These are phyloP conservation scores for Nothocercus julius DNA, from an alignment of 2,113 vertebrate genomes.

Conservation along the genomic window DNA sequence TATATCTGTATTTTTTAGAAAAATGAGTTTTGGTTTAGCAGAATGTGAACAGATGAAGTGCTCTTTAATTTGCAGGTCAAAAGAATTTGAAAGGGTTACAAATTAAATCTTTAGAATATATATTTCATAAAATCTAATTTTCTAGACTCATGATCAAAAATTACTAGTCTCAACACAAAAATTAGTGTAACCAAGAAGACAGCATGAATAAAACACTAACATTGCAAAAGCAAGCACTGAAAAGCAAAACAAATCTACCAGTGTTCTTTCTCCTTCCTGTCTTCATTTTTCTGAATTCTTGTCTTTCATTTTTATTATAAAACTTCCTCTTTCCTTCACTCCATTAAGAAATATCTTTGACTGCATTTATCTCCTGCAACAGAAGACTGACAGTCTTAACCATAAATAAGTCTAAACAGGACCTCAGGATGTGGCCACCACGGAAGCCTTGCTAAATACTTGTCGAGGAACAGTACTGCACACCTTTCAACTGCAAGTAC, in stretches of 20 bases:
- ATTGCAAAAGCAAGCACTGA: background rate
- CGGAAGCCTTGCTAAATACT: background rate
- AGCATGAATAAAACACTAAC: background rate
- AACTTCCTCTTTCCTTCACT: background rate
- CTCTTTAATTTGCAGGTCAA: background rate
- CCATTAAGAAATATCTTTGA: background rate
- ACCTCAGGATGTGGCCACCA: background rate
- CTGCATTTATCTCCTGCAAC: background rate
- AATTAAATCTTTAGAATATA: background rate
- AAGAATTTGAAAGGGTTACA: background rate
- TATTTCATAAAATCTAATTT: background rate
- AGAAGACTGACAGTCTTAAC: background rate
- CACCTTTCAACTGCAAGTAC: background rate
- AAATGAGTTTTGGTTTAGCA: background rate
- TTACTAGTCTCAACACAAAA: background rate
- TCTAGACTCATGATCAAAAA: background rate
- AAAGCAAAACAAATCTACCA: background rate
- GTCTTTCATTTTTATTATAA: background rate
- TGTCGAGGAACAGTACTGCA: accelerated
- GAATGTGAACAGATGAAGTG: background rate
- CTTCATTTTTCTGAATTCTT: background rate
- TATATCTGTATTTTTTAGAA: background rate
- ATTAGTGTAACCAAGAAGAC: background rate
- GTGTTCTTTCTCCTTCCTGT: background rate
- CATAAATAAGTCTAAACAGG: background rate